A percentile compares a stretch with the other conserved stretches of the same genome.
phyloP scores from a whole-genome alignment of 2,113 vertebrate genomes.

The Sphaerodactylus townsendi region DNA sequence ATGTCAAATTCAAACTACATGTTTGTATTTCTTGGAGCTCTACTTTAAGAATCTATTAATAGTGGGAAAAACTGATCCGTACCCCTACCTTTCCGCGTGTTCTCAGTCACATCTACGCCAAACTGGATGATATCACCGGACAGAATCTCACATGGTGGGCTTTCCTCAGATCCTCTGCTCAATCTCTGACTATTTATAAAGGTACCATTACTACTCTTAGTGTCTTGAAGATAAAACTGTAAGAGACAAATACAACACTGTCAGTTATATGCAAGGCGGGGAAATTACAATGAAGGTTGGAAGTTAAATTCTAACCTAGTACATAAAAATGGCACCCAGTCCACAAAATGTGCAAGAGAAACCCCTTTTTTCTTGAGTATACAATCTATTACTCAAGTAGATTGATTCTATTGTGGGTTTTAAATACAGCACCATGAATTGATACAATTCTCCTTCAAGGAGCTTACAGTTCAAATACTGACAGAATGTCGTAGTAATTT shows the following conservation, averaged over 20 bases:
- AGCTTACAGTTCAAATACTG: background rate
- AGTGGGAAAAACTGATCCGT: conserved; percentile 53
- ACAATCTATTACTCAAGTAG: no score
- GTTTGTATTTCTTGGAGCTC: background rate
- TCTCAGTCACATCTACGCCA: conserved; percentile 98
- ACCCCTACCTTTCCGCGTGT: conserved; percentile 95
- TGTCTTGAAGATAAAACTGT: conserved; percentile 99
- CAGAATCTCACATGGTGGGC: conserved; percentile 96
- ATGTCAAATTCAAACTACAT: background rate
- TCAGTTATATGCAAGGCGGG: background rate
- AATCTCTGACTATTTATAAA: conserved; percentile 99
- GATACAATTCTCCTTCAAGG: background rate
- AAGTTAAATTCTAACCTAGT: background rate
- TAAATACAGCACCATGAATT: no score
- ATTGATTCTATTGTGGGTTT: no score
- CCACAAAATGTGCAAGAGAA: background rate
- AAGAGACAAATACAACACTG: conserved; percentile 45
- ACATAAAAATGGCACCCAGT: background rate
- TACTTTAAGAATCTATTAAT: background rate
- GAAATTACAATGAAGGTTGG: background rate
- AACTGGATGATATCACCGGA: conserved; percentile 99
- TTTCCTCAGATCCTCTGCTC: conserved; percentile 98
- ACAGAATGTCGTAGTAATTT: no score
- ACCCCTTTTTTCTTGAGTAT: background rate
- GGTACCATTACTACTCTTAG: conserved; percentile 99